A percentile compares a stretch with the other conserved stretches of the same genome.
Conservation (phyloP, 2,113 vertebrate species). For the Bostrychus sinensis region DNA sequence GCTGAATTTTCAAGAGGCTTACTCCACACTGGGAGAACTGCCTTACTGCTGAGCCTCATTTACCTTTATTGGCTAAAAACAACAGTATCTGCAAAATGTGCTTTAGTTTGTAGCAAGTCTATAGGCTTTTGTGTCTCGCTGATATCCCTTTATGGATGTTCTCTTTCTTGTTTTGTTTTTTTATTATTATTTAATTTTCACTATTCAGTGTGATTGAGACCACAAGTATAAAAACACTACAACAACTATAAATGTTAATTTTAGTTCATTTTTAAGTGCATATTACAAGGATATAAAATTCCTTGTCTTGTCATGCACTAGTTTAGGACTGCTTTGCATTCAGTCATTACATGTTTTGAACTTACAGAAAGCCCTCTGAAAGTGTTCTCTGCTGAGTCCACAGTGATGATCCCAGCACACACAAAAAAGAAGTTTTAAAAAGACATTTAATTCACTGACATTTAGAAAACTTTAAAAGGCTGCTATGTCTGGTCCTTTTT, state of each 20-base stretch:
- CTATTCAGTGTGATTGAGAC: too few species aligned
- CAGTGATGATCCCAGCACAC: neutral
- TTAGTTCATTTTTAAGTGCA: neutral
- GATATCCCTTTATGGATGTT: too few species aligned
- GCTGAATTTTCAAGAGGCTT: conserved; percentile 26
- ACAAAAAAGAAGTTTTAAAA: too few species aligned
- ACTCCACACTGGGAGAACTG: conserved; percentile 20
- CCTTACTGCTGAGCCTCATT: conserved; percentile 26
- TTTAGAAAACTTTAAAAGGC: neutral
- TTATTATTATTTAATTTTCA: too few species aligned
- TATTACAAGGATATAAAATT: too few species aligned
- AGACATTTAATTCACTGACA: neutral
- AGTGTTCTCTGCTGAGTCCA: conserved; percentile 27
- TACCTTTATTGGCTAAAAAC: conserved; percentile 34
- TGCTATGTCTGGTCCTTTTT: neutral
- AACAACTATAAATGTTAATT: neutral
- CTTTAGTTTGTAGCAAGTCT: neutral
- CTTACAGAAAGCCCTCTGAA: conserved; percentile 14
- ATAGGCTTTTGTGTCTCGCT: too few species aligned
- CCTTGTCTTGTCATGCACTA: neutral
- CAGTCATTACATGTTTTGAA: conserved; percentile 27
- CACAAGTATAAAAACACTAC: too few species aligned
- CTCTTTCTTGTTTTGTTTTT: too few species aligned
- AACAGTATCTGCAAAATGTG: conserved; percentile 8
- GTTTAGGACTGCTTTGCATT: conserved; percentile 21